Evolutionary conservation across 2,888 invertebrate species (phyloP), one percentile per base, ranked within the genome.

Genomic region (Lithophane socia): DNA sequence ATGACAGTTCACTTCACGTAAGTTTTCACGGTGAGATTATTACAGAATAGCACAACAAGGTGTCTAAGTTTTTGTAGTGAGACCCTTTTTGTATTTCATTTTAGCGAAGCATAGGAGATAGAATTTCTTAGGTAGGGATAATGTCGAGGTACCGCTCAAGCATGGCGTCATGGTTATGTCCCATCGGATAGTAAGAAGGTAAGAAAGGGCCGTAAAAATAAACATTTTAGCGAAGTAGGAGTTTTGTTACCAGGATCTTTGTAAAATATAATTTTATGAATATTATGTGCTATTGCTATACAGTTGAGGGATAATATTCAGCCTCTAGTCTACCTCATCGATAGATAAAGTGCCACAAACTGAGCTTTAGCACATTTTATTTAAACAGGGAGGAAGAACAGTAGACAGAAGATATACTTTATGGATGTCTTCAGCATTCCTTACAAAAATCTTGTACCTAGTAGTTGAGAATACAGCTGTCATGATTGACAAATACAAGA

Each of bases 201-300:
- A n/a, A 29, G 21, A 74, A 74, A 60, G 42, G 42, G n/a, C 42
- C 60, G 42, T 75, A 61, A 75, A 75, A 60, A 8, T 52, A 52
- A 75, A 52, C 42, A n/a, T 29, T 29, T 29, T 44, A 29, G 24
- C 0, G 12, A 42, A 61, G 16, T 12, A 29, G 3, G 56, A 24
- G 18, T 73, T 47, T 24, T 24, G 47, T 49, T 16, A n/a, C 18
- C 4, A 29, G 56, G 24, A 47, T 73, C n/a, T 58, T 16, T 12
- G 29, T n/a, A 13, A 37, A 56, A 56, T 73, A 47, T 47, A 47
- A 56, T 56, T 37, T 73, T 49, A 73, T 58, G 58, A 58, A 21
- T 58, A 42, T 56, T 37, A 72, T 47, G 29, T 47, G 18, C 3
- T n/a, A n/a, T 24, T 47, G 18, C 3, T n/a, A n/a, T 24, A n/a